Base-by-base conservation (phyloP, 2,888 invertebrate species). In the Cancer borealis region DNA sequence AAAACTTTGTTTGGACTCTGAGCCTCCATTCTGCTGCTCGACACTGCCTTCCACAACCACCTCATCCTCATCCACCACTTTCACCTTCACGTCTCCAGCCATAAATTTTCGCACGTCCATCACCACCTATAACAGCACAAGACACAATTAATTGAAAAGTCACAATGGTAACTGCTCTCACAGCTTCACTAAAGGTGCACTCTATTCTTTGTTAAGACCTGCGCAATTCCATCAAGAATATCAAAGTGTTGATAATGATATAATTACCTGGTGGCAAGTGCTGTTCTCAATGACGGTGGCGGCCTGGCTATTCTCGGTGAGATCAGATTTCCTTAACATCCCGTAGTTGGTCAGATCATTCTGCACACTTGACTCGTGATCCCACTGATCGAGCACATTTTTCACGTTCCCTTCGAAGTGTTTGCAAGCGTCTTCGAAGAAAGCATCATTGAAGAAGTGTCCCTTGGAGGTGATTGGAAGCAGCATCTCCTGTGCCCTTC, bases 41-140 rank as follows among this genome's bases (percentile, higher is more conserved):
- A 95, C 79, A n/a, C 73, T 66, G 46, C 95, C 93, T 26, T 93
- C 93, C 54, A 93, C 92, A 84, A 93, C 89, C 92, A 95, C 54
- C 93, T 93, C 92, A 49, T 92, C 90, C 90, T 93, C 95, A 26
- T 89, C 95, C 47, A 95, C 95, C 60, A 92, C 93, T 92, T 93
- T 95, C 90, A 95, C 95, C 60, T 66, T 90, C 84, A 95, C 95
- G 12, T 87, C 90, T 47, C 92, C 95, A 47, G 54, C 79, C 66
- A 17, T 66, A 73, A 95, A 95, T 88, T 95, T 93, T 17, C 88
- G 73, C 90, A 95, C 95, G 95, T 95, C 95, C 66, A 95, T 39
- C 95, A 95, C 92, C 46, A 95, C 92, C 95, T 95, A 6, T 10
- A 26, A 8, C 12, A 39, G 84, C 84, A 84, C 84, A 39, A 84